Evolutionary conservation across 1,140 invertebrate genomes (phyloP), one percentile per base, ranked within the genome.

Genomic region (Anthonomus grandis): DNA sequence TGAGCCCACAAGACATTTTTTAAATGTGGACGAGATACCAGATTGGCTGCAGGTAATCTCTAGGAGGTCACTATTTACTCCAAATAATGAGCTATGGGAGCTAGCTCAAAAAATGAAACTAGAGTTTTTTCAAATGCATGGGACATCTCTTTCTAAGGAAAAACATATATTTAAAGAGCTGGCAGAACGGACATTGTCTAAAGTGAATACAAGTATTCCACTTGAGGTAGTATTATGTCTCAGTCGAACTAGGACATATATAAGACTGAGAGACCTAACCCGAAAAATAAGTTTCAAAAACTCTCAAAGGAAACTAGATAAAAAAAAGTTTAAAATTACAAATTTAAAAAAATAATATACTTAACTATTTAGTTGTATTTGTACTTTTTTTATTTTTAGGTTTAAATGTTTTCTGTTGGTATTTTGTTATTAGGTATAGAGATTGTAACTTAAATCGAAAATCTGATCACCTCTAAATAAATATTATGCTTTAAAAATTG

Each of bases 161-260:
- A 42, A 41, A 53, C 41, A 22, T 6, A 42, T 53, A n/a, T 41
- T 53, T 53, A 1, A 53, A 12, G 15, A 42, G 25, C 27, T 53
- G 22, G 37, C 38, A 15, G 8, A 42, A n/a, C 2, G 18, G 18
- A 3, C 38, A n/a, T 10, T 12, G 9, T 13, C 3, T 42, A n/a
- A 10, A 25, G 19, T 17, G 23, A 42, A 19, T 6, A 25, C 4
- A 13, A 42, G 2, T 24, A 24, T 53, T 9, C 50, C 36, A 31
- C 42, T 53, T 42, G 50, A 53, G 17, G 50, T 53, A 21, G 18
- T 51, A 17, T 17, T 51, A 8, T 42, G 38, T 21, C 50, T 42
- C 12, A 42, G 50, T 27, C 9, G 50, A 24, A 53, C 37, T 15
- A 13, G 50, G 4, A 53, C 50, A 5, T 53, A 42, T 53, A 53